Conservation (phyloP, 2,888 invertebrate species). For the Theretra japonica region DNA sequence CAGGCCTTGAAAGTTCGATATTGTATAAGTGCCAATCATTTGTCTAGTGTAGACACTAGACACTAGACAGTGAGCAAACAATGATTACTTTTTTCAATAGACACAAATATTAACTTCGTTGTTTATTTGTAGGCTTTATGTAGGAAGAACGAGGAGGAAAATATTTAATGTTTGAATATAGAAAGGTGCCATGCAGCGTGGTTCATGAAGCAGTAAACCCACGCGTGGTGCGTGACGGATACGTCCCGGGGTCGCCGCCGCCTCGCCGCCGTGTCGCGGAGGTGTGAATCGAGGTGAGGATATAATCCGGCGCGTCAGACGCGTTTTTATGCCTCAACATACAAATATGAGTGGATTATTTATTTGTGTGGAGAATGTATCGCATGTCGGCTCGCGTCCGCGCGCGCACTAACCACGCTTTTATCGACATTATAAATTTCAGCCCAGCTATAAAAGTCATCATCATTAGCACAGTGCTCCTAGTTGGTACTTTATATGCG, state of each 20-base stretch:
- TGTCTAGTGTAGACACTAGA: too few species aligned
- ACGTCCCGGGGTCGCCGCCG: background rate
- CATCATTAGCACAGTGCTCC: slow-evolving; percentile 31
- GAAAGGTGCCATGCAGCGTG: too few species aligned
- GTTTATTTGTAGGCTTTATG: too few species aligned
- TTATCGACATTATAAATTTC: slow-evolving; percentile 30
- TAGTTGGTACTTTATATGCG: slow-evolving; percentile 19
- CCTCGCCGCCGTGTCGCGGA: background rate
- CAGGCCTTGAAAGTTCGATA: too few species aligned
- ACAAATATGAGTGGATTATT: slow-evolving; percentile 33
- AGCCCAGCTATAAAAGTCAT: slow-evolving; percentile 35
- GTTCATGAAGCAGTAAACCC: background rate
- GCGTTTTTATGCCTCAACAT: slow-evolving; percentile 30
- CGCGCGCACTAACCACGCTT: slow-evolving; percentile 24
- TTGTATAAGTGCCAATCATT: too few species aligned
- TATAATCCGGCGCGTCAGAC: slow-evolving; percentile 23
- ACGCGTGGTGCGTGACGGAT: background rate
- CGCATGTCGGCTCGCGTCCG: slow-evolving; percentile 26
- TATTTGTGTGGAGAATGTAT: slow-evolving; percentile 31
- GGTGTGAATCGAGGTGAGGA: slow-evolving; percentile 19
- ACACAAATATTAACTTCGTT: too few species aligned
- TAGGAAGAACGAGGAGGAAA: too few species aligned
- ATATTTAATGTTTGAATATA: too few species aligned
- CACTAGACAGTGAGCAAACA: too few species aligned
- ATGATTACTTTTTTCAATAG: too few species aligned